Evolutionary conservation across 2,113 vertebrate species (phyloP), one percentile per base, ranked within the genome.

Genomic region (Oryctolagus cuniculus): DNA sequence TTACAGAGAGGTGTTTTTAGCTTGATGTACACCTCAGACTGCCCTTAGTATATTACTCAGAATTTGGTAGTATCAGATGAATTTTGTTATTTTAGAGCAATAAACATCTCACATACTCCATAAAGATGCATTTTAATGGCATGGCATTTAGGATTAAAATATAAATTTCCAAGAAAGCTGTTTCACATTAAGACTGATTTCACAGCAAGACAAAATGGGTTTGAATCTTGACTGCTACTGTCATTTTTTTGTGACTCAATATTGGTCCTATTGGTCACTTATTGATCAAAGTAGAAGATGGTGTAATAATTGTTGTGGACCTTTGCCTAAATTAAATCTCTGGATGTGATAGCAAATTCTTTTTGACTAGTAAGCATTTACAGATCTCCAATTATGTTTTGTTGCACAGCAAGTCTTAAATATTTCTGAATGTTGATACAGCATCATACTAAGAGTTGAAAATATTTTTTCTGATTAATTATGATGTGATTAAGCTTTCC

Each of bases 381-480:
- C 27, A 93, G 78, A 94, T 88, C 51, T 89, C 19, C 53, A 53
- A 36, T 64, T 58, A 36, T 58, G 15, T 77, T 96, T 92, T 80
- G 27, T 96, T 95, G 63, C 53, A 15, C 73, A 74, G 21, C 4
- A 73, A 83, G 15, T 17, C 25, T 95, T 72, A 44, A 72, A 27
- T 73, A 3, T 49, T 95, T 51, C 83, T 58, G 80, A 78, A 81
- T 34, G 22, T 82, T 95, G 36, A 80, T 74, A 67, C 22, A 82
- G 80, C 34, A 74, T 90, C 44, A 77, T 61, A 55, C 69, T 84
- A 86, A 85, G 36, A 85, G 66, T 36, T 86, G 16, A 94, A 94
- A 94, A 72, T 74, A 79, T 24, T 91, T 61, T 77, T 69, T 55
- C 36, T 61, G 49, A 92, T 27, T 89, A 24, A 77, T 82, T 61